Percentiles rank a stretch among this genome's conserved stretches.
Conservation (phyloP, 2,888 invertebrate species). For the Campoplex capitator region DNA sequence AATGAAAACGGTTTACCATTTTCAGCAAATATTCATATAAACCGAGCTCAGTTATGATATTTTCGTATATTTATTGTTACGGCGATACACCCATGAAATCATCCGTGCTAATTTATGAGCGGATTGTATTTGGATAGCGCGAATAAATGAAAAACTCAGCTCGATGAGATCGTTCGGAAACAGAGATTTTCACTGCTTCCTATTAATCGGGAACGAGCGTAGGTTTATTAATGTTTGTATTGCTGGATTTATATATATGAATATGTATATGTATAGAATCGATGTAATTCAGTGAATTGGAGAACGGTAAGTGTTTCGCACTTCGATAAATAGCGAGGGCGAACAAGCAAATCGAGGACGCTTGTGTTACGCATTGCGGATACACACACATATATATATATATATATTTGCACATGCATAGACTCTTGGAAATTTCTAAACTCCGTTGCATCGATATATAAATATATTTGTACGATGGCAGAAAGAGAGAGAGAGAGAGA, state of each 20-base stretch:
- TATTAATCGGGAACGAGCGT: slow-evolving; percentile 22
- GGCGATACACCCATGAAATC: background rate
- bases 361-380: slow-evolving; percentile 50
- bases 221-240: slow-evolving; percentile 16
- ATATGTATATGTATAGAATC: background rate
- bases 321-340: slow-evolving; percentile 56
- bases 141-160: slow-evolving; percentile 33
- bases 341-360: slow-evolving; percentile 39
- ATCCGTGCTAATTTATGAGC: background rate
- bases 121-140: slow-evolving; percentile 13
- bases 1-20: background rate
- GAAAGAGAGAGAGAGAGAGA: background rate
- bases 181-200: slow-evolving; percentile 10
- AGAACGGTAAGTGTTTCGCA: slow-evolving; percentile 23
- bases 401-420: slow-evolving; percentile 33
- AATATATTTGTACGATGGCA: slow-evolving; percentile 3
- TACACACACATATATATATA: background rate
- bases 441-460: background rate
- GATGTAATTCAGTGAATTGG: slow-evolving; percentile 1
- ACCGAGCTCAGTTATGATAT: background rate
- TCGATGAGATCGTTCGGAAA: slow-evolving; percentile 19
- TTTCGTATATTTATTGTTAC: slow-evolving; percentile 4
- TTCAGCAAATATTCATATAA: background rate
- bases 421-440: slow-evolving; percentile 13
- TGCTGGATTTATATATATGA: background rate